A percentile compares a stretch with the other conserved stretches of the same genome.
Conservation (phyloP, 2,797 vertebrate genomes). For the Diplodus sargus region DNA sequence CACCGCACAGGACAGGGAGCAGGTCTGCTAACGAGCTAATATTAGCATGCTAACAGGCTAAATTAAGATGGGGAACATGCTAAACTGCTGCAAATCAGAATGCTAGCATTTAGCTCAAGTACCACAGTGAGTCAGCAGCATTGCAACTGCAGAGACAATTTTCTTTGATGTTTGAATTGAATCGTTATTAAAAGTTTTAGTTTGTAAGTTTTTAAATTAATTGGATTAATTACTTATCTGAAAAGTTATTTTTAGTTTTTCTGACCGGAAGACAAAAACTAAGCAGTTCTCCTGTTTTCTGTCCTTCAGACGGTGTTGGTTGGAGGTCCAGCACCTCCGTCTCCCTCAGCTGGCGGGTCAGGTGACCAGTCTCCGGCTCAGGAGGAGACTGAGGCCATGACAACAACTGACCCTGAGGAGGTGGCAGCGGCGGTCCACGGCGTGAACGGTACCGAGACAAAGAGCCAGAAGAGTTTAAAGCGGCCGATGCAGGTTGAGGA, state of each 20-base stretch:
- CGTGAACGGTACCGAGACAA: background rate
- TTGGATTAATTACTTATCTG: too few relatives aligned
- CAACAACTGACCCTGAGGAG: background rate
- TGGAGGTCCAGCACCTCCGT: background rate
- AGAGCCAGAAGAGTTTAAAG: constrained; percentile 31
- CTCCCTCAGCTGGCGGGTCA: constrained; percentile 30
- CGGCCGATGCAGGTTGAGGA: constrained; percentile 45
- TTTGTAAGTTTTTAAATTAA: too few relatives aligned
- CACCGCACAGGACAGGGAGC: constrained; percentile 24
- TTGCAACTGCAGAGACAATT: too few relatives aligned
- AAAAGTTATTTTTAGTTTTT: background rate
- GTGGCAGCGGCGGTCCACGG: background rate
- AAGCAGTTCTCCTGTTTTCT: background rate
- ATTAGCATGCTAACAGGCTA: background rate
- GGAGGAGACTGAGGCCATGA: background rate
- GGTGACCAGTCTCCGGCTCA: constrained; percentile 2
- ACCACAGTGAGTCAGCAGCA: too few relatives aligned
- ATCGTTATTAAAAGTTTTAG: too few relatives aligned
- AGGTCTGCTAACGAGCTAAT: constrained; percentile 31
- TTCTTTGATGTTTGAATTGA: too few relatives aligned
- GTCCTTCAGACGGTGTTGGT: constrained; percentile 12
- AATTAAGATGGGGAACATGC: background rate
- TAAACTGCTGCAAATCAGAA: too few relatives aligned
- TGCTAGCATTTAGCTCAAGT: too few relatives aligned
- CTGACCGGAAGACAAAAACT: too few relatives aligned